Evolutionary conservation across 2,797 vertebrate species (phyloP), one percentile per base, ranked within the genome.

Genomic region (Otolemur crassicaudatus): DNA sequence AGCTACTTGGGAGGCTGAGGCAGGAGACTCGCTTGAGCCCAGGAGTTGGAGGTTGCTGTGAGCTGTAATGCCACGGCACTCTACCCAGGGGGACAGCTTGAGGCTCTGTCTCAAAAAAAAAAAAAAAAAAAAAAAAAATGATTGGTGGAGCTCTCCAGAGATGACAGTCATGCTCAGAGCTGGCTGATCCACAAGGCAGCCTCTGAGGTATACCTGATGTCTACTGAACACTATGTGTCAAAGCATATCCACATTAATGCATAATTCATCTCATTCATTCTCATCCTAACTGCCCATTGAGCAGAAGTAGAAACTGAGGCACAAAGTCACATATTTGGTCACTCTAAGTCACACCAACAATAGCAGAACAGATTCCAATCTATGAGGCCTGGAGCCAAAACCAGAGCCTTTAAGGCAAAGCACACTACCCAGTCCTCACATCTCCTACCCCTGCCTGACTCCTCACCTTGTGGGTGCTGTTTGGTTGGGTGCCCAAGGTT

Each of bases 381-480:
- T 31, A 16, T 9, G 27, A 46, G 10, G 8, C 17, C 75, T 63
- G 58, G 29, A 31, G 25, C 43, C 49, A 53, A 91, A 89, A 56
- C 65, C 31, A 13, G 5, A 10, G 14, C 46, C 13, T 60, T 60
- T 58, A 40, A 60, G 31, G 31, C 20, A 31, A 9, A 5, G 19
- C 2, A 1, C 13, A 76, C 16, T n/a, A 3, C 46, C 56, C 19
- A 63, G 77, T 31, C 72, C 31, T 34, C 43, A 34, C 1, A 23
- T 2, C 12, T 46, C 60, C 23, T 97, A 95, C 4, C 58, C 80
- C 14, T 95, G 37, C 20, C 92, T 91, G 3, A 25, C 3, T 14
- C 19, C 87, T 97, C 96, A 99, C 98, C 98, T 98, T 98, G 96
- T 99, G 99, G 1, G 98, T 99, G 19, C 99, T 98, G 2, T 95